A percentile compares a stretch with the other conserved stretches of the same genome.
phyloP scores from a whole-genome alignment of 2,888 invertebrate genomes.

The Frankliniella fusca region DNA sequence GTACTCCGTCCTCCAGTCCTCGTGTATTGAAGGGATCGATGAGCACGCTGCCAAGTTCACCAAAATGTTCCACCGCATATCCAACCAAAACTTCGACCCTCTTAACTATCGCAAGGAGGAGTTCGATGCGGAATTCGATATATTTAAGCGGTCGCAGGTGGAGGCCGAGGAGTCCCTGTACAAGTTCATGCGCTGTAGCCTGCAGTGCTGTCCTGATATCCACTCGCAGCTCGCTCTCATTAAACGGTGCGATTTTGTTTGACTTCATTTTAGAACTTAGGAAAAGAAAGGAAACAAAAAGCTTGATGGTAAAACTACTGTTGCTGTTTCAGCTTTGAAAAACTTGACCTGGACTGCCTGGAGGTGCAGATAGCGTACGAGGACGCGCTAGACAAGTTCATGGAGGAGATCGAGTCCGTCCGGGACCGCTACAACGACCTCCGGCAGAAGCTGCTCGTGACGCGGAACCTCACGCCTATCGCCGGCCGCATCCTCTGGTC shows the following conservation, averaged over 20 bases:
- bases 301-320: constrained; percentile 16
- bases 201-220: constrained; percentile 2
- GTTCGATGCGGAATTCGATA: constrained; percentile 72
- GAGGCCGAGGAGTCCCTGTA: constrained; percentile 56
- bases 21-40: constrained; percentile 77
- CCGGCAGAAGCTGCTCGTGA: constrained; percentile 66
- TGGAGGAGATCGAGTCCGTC: constrained; percentile 63
- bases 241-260: neutral
- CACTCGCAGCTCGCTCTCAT: constrained; percentile 5
- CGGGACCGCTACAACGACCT: constrained; percentile 75
- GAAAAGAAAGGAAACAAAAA: neutral
- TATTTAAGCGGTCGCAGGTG: constrained; percentile 63
- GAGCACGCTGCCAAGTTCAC: constrained; percentile 64
- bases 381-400: constrained; percentile 63
- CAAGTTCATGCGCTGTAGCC: constrained; percentile 2
- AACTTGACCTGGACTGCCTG: constrained; percentile 65
- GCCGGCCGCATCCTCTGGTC: constrained; percentile 81
- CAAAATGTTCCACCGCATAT: constrained; percentile 61
- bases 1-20: constrained; percentile 69
- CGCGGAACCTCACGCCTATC: constrained; percentile 73
- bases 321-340: constrained; percentile 59
- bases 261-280: neutral
- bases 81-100: constrained; percentile 70
- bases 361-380: constrained; percentile 70
- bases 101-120: constrained; percentile 69